Evolutionary conservation across 2,888 invertebrate species (phyloP).

Genomic region (Platypus cylindrus): DNA sequence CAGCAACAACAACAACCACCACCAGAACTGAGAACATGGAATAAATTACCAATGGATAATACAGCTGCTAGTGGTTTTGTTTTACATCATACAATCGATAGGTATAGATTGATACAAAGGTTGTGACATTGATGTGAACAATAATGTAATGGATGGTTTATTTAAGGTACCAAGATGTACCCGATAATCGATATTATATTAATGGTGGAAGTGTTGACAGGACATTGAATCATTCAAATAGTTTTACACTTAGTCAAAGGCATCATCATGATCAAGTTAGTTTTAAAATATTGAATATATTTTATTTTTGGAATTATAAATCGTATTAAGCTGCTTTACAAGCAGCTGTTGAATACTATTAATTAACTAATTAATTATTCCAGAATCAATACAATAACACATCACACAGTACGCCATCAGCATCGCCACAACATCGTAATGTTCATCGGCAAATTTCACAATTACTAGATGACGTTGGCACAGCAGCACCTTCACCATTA

Average conservation of each 20-base stretch:
- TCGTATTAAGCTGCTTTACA: background rate
- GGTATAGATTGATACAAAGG: constrained; percentile 5
- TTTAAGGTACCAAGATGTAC: constrained; percentile 14
- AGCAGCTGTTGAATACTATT: background rate
- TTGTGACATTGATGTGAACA: no score
- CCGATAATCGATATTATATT: constrained; percentile 26
- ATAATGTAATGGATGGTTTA: no score
- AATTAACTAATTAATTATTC: constrained; percentile 1
- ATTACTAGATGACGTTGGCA: constrained; percentile 31
- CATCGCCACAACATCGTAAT: constrained; percentile 51
- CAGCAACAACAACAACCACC: no score
- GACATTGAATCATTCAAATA: constrained; percentile 40
- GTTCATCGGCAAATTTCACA: constrained; percentile 45
- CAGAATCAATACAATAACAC: constrained; percentile 40
- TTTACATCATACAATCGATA: constrained; percentile 41
- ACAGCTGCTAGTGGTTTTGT: constrained; percentile 41
- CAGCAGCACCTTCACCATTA: constrained; percentile 10
- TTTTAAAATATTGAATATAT: constrained; percentile 20
- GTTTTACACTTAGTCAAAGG: constrained; percentile 45
- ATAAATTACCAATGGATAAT: constrained; percentile 28
- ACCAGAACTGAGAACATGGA: constrained; percentile 31
- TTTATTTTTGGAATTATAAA: background rate
- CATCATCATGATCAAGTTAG: constrained; percentile 32
- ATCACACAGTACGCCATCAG: constrained; percentile 40
- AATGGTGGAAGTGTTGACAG: constrained; percentile 29